These are phyloP conservation scores for Dendrolimus pini DNA, from an alignment of 2,888 invertebrate species.

Conservation along the genomic window DNA sequence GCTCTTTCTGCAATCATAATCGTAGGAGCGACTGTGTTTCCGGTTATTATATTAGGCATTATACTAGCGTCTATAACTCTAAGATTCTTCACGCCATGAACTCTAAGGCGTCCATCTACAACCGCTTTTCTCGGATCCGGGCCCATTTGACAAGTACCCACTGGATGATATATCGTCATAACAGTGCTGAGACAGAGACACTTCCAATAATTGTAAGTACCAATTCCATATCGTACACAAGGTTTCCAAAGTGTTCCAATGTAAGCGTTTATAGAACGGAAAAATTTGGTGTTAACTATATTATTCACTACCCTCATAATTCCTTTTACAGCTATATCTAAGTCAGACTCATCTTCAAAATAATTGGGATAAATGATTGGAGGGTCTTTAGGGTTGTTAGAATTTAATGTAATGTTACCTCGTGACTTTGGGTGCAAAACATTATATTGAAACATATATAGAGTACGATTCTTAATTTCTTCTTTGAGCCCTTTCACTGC, in stretches of 20 bases:
- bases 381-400: constrained; percentile 72
- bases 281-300: constrained; percentile 33
- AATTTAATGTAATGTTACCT: constrained; percentile 73
- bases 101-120: constrained; percentile 76
- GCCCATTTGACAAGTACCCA: constrained; percentile 80
- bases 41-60: constrained; percentile 85
- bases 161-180: constrained; percentile 79
- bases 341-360: constrained; percentile 73
- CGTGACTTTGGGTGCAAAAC: constrained; percentile 67
- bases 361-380: constrained; percentile 81
- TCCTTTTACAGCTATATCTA: constrained; percentile 40
- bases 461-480: constrained; percentile 28
- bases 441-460: constrained; percentile 43
- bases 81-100: constrained; percentile 79
- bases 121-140: constrained; percentile 33
- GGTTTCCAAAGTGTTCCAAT: constrained; percentile 32
- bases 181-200: constrained; percentile 63
- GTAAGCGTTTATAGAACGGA: constrained; percentile 33
- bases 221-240: constrained; percentile 32
- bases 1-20: constrained; percentile 90
- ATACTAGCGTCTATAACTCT: constrained; percentile 86
- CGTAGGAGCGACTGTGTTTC: constrained; percentile 86
- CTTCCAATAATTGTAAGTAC: constrained; percentile 38
- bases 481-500: constrained; percentile 27
- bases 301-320: constrained; percentile 31